phyloP scores from a whole-genome alignment of 2,888 invertebrate species.

The Epirrhoe tristata region DNA sequence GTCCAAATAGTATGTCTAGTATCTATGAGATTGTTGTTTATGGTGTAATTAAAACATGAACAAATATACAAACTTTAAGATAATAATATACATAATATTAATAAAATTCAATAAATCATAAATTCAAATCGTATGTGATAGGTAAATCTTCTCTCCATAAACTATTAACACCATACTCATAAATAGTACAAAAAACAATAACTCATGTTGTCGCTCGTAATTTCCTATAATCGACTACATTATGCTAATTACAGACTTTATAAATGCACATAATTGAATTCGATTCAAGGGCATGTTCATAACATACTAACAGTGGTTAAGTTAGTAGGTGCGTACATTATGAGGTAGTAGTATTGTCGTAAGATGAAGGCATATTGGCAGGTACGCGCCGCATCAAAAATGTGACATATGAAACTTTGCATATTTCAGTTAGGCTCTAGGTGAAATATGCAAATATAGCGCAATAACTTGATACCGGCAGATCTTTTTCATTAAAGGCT shows the following conservation, averaged over 20 bases:
- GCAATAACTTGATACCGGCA: no score
- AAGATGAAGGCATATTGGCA: no score
- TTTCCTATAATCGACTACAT: background rate
- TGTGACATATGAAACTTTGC: no score
- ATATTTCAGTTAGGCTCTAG: no score
- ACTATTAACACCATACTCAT: background rate
- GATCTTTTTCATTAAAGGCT: no score
- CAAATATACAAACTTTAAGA: background rate
- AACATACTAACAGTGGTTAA: background rate
- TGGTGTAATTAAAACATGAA: no score
- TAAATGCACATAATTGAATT: slow-evolving; percentile 18
- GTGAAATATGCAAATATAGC: no score
- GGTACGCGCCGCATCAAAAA: no score
- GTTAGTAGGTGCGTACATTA: background rate
- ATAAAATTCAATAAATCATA: no score
- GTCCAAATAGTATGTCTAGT: no score
- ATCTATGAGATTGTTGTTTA: no score
- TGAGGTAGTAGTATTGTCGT: no score
- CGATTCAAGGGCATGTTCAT: slow-evolving; percentile 4
- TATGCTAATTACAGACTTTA: slow-evolving; percentile 6
- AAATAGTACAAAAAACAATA: background rate
- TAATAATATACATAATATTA: background rate
- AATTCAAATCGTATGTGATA: background rate
- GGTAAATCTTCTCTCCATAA: background rate
- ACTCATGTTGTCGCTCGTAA: slow-evolving; percentile 2